Percentiles rank a stretch among this genome's conserved stretches.
These are phyloP conservation scores for Spodoptera picta DNA, from an alignment of 2,888 invertebrate genomes.

Conservation along the genomic window DNA sequence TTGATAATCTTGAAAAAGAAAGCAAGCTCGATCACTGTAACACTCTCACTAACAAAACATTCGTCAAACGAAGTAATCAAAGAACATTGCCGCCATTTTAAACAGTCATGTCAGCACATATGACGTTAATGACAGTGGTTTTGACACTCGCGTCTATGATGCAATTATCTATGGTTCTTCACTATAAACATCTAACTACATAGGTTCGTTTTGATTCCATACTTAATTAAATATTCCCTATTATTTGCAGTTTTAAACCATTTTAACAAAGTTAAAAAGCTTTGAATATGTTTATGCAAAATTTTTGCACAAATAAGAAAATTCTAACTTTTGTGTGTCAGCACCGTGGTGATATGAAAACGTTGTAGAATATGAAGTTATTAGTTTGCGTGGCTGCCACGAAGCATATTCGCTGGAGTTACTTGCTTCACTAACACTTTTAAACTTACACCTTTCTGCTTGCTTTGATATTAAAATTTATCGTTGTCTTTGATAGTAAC, in stretches of 20 bases:
- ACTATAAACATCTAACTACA: too few species aligned
- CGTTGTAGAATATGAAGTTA: slow-evolving; percentile 43
- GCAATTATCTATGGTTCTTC: too few species aligned
- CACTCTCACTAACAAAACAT: too few species aligned
- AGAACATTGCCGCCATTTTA: too few species aligned
- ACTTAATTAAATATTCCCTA: neutral
- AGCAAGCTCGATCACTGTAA: too few species aligned
- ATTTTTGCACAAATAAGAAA: slow-evolving; percentile 27
- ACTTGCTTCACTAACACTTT: slow-evolving; percentile 23
- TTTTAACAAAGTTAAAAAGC: slow-evolving; percentile 14
- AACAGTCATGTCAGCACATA: too few species aligned
- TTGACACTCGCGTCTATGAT: too few species aligned
- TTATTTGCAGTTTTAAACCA: neutral
- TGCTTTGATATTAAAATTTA: slow-evolving; percentile 24
- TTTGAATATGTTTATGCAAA: slow-evolving; percentile 17
- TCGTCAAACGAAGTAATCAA: too few species aligned
- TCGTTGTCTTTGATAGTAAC: slow-evolving; percentile 3
- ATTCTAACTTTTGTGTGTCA: slow-evolving; percentile 27
- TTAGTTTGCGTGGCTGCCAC: slow-evolving; percentile 28
- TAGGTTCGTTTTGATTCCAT: neutral
- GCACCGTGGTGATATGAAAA: slow-evolving; percentile 28
- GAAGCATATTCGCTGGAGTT: slow-evolving; percentile 22
- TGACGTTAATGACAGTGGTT: too few species aligned
- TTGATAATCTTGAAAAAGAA: too few species aligned
- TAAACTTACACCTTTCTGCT: slow-evolving; percentile 12